A percentile compares a stretch with the other conserved stretches of the same genome.
Conservation (phyloP, 2,797 vertebrate species). For the Mergus octosetaceus region DNA sequence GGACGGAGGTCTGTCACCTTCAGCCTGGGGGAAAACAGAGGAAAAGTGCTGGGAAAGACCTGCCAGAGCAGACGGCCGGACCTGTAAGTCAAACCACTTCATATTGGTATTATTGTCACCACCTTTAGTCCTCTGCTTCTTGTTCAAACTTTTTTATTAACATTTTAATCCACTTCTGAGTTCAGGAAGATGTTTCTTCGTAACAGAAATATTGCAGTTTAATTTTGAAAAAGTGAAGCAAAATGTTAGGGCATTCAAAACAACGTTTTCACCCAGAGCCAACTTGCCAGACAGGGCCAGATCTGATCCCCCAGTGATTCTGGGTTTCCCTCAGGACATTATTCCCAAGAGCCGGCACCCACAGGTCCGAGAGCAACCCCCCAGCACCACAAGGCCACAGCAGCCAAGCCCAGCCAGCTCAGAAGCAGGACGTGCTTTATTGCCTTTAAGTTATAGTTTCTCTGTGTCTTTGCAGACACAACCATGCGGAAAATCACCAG, state of each 20-base stretch:
- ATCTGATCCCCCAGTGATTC: background rate
- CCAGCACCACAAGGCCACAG: rapidly evolving
- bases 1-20: background rate
- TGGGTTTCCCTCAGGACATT: rapidly evolving
- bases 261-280: rapidly evolving
- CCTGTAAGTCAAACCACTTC: background rate
- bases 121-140: background rate
- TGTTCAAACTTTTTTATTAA: background rate
- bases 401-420: rapidly evolving
- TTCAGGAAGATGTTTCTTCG: background rate
- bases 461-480: background rate
- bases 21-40: background rate
- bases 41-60: background rate
- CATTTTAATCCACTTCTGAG: background rate
- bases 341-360: background rate
- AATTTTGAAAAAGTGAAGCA: background rate
- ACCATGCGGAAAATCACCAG: constrained; percentile 43
- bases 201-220: background rate
- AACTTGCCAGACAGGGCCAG: background rate
- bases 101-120: too few species aligned
- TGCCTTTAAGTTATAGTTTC: constrained; percentile 34
- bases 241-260: rapidly evolving
- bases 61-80: background rate
- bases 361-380: rapidly evolving
- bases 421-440: background rate